These are phyloP conservation scores for Platygyra sinensis DNA, from an alignment of 64 coral and sea anemone genomes.

Conservation along the genomic window DNA sequence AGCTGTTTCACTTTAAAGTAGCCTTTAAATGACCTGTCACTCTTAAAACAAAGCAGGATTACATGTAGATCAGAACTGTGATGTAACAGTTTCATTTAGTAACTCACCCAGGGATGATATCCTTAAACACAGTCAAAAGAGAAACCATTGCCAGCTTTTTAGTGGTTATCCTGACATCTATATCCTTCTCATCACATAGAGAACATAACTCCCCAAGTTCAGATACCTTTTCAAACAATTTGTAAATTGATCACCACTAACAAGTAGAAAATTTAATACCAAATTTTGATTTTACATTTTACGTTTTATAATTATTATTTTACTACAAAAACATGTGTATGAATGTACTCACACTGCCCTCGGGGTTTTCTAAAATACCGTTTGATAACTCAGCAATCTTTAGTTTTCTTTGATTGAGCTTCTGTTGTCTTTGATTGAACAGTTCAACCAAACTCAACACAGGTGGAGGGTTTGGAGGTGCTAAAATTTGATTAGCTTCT, in stretches of 20 bases:
- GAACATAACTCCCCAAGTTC: slow-evolving; percentile 77
- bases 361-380: slow-evolving; percentile 76
- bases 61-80: too few species aligned
- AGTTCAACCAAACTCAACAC: slow-evolving; percentile 73
- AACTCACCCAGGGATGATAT: slow-evolving; percentile 92
- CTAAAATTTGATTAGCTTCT: not conserved
- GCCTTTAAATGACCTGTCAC: too few species aligned
- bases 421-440: slow-evolving; percentile 76
- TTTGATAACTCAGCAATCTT: slow-evolving; percentile 74
- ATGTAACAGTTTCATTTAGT: too few species aligned
- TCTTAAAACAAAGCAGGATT: too few species aligned
- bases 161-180: slow-evolving; percentile 90
- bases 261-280: not conserved
- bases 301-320: too few species aligned
- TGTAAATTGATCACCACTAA: not conserved
- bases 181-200: slow-evolving; percentile 89
- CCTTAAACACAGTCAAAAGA: slow-evolving; percentile 86
- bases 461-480: not conserved
- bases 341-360: slow-evolving; percentile 86
- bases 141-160: slow-evolving; percentile 90
- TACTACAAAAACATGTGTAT: too few species aligned
- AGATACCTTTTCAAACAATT: slow-evolving; percentile 53
- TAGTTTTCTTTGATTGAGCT: slow-evolving; percentile 71
- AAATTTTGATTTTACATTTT: too few species aligned
- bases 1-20: too few species aligned